Conservation (phyloP, 2,888 invertebrate genomes). For the Chromoteleia sp. region DNA sequence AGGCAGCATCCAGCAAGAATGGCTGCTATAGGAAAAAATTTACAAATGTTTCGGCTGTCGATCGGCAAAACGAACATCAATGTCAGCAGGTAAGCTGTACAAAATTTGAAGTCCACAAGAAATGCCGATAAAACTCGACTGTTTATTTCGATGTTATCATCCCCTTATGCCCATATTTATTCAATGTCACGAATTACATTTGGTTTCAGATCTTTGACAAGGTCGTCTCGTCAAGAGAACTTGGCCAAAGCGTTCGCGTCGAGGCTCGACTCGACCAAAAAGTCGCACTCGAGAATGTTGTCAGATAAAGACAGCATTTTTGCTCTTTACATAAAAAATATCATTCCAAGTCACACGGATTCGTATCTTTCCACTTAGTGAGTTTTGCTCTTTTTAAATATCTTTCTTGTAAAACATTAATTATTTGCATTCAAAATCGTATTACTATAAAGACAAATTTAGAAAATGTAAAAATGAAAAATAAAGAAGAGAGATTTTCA, state of each 20-base stretch:
- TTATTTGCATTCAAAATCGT: neutral
- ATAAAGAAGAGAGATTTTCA: neutral
- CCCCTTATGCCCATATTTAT: neutral
- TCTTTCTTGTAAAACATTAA: neutral
- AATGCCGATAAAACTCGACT: neutral
- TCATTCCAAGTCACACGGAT: constrained; percentile 94
- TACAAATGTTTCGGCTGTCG: constrained; percentile 76
- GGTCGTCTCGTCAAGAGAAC: constrained; percentile 80
- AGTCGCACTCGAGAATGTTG: constrained; percentile 98
- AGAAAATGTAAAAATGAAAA: constrained; percentile 2
- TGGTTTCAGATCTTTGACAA: constrained; percentile 80
- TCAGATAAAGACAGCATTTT: constrained; percentile 98
- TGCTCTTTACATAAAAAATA: constrained; percentile 97
- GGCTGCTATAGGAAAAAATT: constrained; percentile 81
- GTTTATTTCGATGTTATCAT: no score
- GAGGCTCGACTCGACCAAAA: constrained; percentile 97
- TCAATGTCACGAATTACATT: constrained; percentile 9
- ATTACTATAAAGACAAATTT: no score
- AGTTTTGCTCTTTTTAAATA: constrained; percentile 83
- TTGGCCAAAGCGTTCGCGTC: constrained; percentile 92
- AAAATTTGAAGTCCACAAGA: neutral
- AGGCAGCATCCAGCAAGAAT: constrained; percentile 75
- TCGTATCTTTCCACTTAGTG: constrained; percentile 96
- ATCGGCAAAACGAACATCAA: constrained; percentile 77
- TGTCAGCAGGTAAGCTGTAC: constrained; percentile 73